Evolutionary conservation across 1,140 invertebrate species (phyloP).

Genomic region (Drosophila gunungcola): DNA sequence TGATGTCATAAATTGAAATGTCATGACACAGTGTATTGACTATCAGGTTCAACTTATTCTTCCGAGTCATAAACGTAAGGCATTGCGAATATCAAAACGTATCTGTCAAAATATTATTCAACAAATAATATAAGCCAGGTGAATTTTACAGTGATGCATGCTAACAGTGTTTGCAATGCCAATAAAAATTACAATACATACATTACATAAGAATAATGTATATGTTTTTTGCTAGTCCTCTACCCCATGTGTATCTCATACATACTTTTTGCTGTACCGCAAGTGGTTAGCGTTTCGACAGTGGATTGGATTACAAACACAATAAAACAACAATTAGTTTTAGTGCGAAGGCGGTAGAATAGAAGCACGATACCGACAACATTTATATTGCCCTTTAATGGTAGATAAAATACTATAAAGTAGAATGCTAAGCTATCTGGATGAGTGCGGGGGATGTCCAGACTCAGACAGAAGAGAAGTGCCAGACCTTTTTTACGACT

Average conservation of each 20-base stretch:
- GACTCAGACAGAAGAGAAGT: constrained; percentile 3
- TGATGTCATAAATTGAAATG: too few species aligned
- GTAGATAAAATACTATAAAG: constrained; percentile 11
- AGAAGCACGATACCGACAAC: constrained; percentile 19
- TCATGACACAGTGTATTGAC: too few species aligned
- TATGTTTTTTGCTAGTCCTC: too few species aligned
- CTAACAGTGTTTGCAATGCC: too few species aligned
- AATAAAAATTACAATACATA: too few species aligned
- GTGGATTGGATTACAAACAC: constrained; percentile 58
- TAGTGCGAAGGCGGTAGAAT: constrained; percentile 37
- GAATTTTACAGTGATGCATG: too few species aligned
- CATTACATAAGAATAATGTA: too few species aligned
- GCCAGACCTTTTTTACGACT: background rate
- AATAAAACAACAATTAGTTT: constrained; percentile 64
- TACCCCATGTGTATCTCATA: constrained; percentile 14
- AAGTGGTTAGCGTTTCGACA: constrained; percentile 21
- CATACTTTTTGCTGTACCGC: constrained; percentile 21
- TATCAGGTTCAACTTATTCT: too few species aligned
- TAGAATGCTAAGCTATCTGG: background rate
- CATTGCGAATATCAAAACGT: too few species aligned
- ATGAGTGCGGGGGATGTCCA: background rate
- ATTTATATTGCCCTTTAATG: constrained; percentile 16
- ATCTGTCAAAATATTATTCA: too few species aligned
- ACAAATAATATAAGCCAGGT: too few species aligned
- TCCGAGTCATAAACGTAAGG: too few species aligned